Conservation (phyloP, 2,113 vertebrate species). For the Tragelaphus buxtoni region DNA sequence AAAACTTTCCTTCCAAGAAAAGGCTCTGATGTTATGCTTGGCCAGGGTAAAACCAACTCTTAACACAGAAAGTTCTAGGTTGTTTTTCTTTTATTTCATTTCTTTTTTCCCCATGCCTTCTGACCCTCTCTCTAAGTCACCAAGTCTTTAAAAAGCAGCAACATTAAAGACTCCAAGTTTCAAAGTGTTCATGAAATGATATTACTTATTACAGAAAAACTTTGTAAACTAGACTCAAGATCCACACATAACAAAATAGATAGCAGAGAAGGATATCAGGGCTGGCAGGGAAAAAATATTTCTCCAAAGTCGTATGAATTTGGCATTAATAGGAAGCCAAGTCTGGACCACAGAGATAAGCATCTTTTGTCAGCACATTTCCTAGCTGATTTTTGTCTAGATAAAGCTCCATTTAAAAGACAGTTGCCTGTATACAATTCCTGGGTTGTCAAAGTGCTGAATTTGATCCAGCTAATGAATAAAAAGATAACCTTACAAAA, state of each 20-base stretch:
- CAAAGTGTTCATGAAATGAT: not conserved
- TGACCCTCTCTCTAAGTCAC: not conserved
- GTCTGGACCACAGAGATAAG: not conserved
- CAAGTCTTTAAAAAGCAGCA: not conserved
- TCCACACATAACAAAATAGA: not conserved
- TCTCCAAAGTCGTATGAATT: constrained; percentile 30
- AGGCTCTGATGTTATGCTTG: not conserved
- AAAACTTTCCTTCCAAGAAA: constrained; percentile 19
- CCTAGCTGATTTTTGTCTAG: not conserved
- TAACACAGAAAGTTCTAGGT: not conserved
- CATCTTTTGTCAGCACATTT: constrained; percentile 23
- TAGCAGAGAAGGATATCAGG: not conserved
- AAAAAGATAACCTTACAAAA: constrained; percentile 23
- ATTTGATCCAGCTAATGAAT: constrained; percentile 21
- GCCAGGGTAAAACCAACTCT: not conserved
- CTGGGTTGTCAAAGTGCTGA: constrained; percentile 38
- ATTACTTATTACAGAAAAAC: not conserved
- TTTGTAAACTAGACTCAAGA: not conserved
- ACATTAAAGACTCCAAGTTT: not conserved
- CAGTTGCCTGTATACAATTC: constrained; percentile 14
- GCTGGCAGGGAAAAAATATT: constrained; percentile 12
- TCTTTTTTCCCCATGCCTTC: not conserved
- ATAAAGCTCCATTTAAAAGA: constrained; percentile 49
- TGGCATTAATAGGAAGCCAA: constrained; percentile 57
- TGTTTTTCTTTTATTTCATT: not conserved